Evolutionary conservation across 1,140 invertebrate species (phyloP).

Genomic region (Lepidurus couesii): DNA sequence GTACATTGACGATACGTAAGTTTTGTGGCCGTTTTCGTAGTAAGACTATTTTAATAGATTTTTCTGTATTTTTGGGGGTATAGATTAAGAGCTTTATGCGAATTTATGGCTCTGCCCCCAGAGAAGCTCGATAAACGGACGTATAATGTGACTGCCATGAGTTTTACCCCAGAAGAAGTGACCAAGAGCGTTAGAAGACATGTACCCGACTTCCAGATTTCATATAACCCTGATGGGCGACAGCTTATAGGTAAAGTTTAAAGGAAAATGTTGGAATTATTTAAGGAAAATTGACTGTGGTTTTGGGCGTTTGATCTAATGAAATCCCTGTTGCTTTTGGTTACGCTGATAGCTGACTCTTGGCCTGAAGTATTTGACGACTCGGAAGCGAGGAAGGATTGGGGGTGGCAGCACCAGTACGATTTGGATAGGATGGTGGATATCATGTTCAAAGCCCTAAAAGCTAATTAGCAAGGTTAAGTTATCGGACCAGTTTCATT

Average conservation of each 20-base stretch:
- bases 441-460: conserved; percentile 62
- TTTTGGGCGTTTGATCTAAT: background rate
- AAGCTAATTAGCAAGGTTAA: conserved; percentile 33
- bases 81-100: conserved; percentile 64
- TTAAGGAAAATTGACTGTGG: conserved; percentile 6
- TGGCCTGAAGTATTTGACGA: conserved; percentile 92
- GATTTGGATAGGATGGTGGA: conserved; percentile 65
- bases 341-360: conserved; percentile 63
- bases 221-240: conserved; percentile 73
- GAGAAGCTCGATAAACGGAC: conserved; percentile 64
- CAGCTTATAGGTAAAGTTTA: conserved; percentile 70
- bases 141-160: conserved; percentile 90
- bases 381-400: conserved; percentile 75
- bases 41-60: background rate
- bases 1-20: conserved; percentile 65
- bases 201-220: conserved; percentile 70
- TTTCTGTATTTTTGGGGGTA: no score
- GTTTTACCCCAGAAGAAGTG: conserved; percentile 83
- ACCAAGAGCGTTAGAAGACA: conserved; percentile 65
- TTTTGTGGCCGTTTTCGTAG: background rate
- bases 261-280: conserved; percentile 24
- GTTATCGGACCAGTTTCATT: no score
- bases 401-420: conserved; percentile 77
- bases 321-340: conserved; percentile 39
- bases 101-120: conserved; percentile 69